phyloP scores from a whole-genome alignment of 2,888 invertebrate genomes.

The Amiota communis region DNA sequence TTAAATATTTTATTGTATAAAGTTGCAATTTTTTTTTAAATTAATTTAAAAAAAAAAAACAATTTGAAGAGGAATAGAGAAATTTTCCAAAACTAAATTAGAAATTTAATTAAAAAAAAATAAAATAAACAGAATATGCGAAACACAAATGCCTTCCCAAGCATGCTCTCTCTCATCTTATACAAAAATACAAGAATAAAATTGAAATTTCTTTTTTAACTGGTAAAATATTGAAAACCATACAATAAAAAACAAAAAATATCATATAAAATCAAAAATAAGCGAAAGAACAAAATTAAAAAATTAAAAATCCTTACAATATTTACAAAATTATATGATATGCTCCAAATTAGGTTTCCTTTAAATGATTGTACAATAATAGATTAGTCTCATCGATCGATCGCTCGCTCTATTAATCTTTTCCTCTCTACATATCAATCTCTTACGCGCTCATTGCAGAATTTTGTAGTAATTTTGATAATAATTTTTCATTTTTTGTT shows the following conservation, averaged over 20 bases:
- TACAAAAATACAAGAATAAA: constrained; percentile 33
- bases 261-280: constrained; percentile 27
- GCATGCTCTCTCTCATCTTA: constrained; percentile 69
- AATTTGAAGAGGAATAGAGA: constrained; percentile 4
- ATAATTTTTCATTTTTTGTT: no score
- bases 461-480: constrained; percentile 25
- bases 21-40: constrained; percentile 28
- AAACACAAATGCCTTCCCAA: constrained; percentile 68
- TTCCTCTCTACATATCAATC: constrained; percentile 39
- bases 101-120: constrained; percentile 35
- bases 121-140: constrained; percentile 40
- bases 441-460: constrained; percentile 31
- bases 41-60: constrained; percentile 34
- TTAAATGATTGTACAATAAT: constrained; percentile 48
- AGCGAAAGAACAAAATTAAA: constrained; percentile 7
- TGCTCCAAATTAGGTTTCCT: constrained; percentile 43
- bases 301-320: constrained; percentile 20
- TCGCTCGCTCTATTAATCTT: constrained; percentile 39
- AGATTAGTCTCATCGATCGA: no score
- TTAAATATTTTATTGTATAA: background rate
- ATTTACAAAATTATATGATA: constrained; percentile 30
- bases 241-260: constrained; percentile 30
- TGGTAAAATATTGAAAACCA: constrained; percentile 18
- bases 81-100: constrained; percentile 3
- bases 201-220: constrained; percentile 14